These are phyloP conservation scores for Rhizomys pruinosus DNA, from an alignment of 2,113 vertebrate genomes.

Conservation along the genomic window DNA sequence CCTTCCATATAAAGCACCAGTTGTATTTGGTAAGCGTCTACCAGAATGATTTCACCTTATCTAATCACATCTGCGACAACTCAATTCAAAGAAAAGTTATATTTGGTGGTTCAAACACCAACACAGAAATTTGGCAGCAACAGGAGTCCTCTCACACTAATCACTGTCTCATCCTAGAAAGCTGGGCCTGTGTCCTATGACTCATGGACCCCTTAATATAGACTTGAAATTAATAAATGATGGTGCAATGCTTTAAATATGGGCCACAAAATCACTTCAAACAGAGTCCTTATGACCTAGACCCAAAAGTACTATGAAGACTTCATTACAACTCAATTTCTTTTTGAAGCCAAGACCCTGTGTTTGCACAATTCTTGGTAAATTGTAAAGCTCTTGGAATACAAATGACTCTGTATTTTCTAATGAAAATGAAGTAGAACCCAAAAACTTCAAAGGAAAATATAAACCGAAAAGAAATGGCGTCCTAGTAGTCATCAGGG, in stretches of 20 bases:
- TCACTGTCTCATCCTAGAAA: not conserved
- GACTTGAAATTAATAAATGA: not conserved
- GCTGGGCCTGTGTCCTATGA: not conserved
- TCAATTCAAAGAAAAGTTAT: not conserved
- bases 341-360: not conserved
- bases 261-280: not conserved
- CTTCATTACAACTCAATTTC: not conserved
- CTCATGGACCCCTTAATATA: no score
- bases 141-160: not conserved
- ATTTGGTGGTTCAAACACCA: not conserved
- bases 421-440: constrained; percentile 8
- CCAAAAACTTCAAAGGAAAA: not conserved
- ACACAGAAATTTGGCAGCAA: not conserved
- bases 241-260: not conserved
- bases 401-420: constrained; percentile 37
- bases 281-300: not conserved
- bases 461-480: not conserved
- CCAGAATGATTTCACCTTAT: not conserved
- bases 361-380: not conserved
- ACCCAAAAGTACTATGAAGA: not conserved
- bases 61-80: not conserved
- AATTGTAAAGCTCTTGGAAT: constrained; percentile 3
- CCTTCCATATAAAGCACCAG: not conserved
- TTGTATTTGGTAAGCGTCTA: not conserved
- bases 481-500: not conserved